A percentile compares a stretch with the other conserved stretches of the same genome.
phyloP scores from a whole-genome alignment of 1,140 invertebrate species.

The Lepidotrigona ventralis region DNA sequence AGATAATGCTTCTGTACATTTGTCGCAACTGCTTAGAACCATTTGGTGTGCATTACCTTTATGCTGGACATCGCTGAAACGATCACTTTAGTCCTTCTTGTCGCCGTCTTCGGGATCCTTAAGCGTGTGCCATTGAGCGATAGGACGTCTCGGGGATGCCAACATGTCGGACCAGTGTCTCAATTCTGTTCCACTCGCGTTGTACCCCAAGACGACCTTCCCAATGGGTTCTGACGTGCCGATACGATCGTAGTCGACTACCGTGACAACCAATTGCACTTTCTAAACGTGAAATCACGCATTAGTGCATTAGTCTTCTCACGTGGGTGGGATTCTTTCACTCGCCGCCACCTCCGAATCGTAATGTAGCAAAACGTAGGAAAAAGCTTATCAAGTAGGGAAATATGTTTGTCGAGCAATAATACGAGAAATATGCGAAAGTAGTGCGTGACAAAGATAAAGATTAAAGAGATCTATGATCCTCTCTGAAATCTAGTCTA shows the following conservation, averaged over 20 bases:
- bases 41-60: slow-evolving; percentile 53
- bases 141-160: slow-evolving; percentile 97
- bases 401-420: background rate
- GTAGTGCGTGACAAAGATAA: background rate
- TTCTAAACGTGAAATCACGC: slow-evolving; percentile 86
- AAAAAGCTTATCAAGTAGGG: background rate
- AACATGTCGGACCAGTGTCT: slow-evolving; percentile 99
- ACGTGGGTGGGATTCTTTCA: background rate
- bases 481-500: background rate
- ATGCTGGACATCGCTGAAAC: slow-evolving; percentile 48
- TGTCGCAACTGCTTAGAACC: slow-evolving; percentile 48
- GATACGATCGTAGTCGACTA: slow-evolving; percentile 99
- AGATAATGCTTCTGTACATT: slow-evolving; percentile 44
- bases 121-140: slow-evolving; percentile 99
- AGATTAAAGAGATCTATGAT: background rate
- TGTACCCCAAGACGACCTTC: slow-evolving; percentile 97
- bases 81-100: slow-evolving; percentile 89
- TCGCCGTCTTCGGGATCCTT: slow-evolving; percentile 97
- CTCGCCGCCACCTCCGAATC: slow-evolving; percentile 7
- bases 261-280: slow-evolving; percentile 98
- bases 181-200: slow-evolving; percentile 97
- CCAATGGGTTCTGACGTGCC: slow-evolving; percentile 99
- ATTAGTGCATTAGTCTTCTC: slow-evolving; percentile 20
- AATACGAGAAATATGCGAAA: background rate
- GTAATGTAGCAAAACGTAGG: background rate